These are phyloP conservation scores for Lagopus leucura DNA, from an alignment of 2,113 vertebrate genomes.

Conservation along the genomic window DNA sequence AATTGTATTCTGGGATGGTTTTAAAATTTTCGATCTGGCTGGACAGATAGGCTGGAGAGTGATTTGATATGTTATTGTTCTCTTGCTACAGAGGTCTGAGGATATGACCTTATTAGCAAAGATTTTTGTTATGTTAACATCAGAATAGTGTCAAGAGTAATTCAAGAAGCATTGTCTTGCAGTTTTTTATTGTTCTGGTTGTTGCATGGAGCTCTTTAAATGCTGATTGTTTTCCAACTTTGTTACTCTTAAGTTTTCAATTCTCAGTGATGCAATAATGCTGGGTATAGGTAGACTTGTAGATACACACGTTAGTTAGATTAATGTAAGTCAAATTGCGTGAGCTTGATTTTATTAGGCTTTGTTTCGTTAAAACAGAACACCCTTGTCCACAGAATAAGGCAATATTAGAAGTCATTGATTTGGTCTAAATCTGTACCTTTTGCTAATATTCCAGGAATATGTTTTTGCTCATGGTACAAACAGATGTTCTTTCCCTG, in stretches of 20 bases:
- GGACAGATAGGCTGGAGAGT: neutral
- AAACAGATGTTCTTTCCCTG: neutral
- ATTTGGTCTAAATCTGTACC: neutral
- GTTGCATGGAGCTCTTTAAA: neutral
- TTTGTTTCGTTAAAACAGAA: neutral
- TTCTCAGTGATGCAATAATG: neutral
- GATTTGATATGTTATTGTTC: neutral
- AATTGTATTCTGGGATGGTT: neutral
- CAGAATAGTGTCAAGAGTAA: neutral
- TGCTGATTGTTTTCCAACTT: neutral
- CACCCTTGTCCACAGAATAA: neutral
- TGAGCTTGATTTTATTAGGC: neutral
- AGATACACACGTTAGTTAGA: rapidly evolving
- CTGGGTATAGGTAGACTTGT: neutral
- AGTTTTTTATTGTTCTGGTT: neutral
- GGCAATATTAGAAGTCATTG: neutral
- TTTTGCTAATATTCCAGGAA: neutral
- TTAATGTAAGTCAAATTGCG: neutral
- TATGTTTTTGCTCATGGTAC: neutral
- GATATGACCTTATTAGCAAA: neutral
- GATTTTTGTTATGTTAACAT: neutral
- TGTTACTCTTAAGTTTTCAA: neutral
- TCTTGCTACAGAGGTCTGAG: neutral
- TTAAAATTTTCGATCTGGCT: neutral
- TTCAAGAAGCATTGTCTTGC: neutral